Conservation (phyloP, 2,888 invertebrate genomes). For the Hololepta plana region DNA sequence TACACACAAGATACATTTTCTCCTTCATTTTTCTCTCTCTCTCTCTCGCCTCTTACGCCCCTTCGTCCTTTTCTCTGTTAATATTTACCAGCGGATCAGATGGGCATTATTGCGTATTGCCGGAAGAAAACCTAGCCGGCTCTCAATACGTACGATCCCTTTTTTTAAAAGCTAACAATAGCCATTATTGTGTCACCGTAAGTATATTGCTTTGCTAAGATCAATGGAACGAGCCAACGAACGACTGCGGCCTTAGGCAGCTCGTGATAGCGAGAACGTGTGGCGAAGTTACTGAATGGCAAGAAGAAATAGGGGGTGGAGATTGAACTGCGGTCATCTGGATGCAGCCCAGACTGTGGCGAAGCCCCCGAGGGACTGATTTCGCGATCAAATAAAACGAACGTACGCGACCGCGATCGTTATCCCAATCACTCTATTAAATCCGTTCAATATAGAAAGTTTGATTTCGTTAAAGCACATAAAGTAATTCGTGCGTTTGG, state of each 20-base stretch:
- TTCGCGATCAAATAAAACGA: conserved; percentile 11
- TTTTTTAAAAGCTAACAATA: conserved; percentile 21
- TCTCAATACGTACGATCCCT: conserved; percentile 17
- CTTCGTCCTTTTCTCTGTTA: conserved; percentile 6
- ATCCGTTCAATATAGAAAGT: no score
- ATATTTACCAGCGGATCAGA: conserved; percentile 10
- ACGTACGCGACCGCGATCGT: no score
- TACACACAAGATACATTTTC: no score
- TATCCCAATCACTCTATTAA: no score
- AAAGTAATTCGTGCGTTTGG: conserved; percentile 5
- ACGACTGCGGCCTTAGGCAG: background rate
- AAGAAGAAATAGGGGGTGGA: conserved; percentile 16
- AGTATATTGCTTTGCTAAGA: conserved; percentile 23
- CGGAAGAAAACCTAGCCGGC: conserved; percentile 11
- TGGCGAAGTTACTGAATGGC: no score
- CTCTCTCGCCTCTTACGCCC: background rate
- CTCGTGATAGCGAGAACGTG: no score
- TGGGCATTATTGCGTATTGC: conserved; percentile 11
- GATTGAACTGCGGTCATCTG: conserved; percentile 19
- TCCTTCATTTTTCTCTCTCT: no score
- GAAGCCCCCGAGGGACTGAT: conserved; percentile 8
- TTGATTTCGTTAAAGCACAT: no score
- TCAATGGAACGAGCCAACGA: conserved; percentile 17
- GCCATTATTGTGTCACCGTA: conserved; percentile 21
- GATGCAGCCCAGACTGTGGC: conserved; percentile 14